phyloP scores from a whole-genome alignment of 2,797 vertebrate species.

The Sebastes oblongus region DNA sequence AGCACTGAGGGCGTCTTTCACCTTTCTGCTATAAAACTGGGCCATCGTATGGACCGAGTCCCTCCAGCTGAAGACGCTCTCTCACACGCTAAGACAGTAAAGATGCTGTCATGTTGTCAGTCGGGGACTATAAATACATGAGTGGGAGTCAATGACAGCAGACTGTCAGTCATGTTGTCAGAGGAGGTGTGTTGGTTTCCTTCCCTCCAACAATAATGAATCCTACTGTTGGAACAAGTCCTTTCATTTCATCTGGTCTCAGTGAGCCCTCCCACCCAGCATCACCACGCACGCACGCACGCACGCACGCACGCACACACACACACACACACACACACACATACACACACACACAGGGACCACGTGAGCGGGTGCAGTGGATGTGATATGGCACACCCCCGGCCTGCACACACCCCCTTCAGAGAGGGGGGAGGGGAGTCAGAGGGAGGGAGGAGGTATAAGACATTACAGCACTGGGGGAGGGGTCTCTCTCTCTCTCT shows the following conservation, averaged over 20 bases:
- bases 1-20: neutral
- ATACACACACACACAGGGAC: slow-evolving; percentile 28
- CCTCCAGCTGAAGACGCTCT: no score
- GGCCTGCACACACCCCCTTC: slow-evolving; percentile 61
- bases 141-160: neutral
- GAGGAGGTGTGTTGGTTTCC: neutral
- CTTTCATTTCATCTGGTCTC: neutral
- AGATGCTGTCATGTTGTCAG: neutral
- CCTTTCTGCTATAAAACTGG: slow-evolving; percentile 6
- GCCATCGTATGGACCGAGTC: neutral
- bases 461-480: slow-evolving; percentile 38
- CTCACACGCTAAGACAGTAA: neutral
- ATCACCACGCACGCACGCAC: slow-evolving; percentile 5
- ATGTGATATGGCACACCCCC: slow-evolving; percentile 74
- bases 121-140: neutral
- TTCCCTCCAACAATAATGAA: neutral
- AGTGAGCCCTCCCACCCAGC: neutral
- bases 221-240: neutral
- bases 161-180: neutral
- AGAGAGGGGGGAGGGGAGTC: neutral
- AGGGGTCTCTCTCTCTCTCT: slow-evolving; percentile 14
- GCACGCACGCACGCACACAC: slow-evolving; percentile 6
- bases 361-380: slow-evolving; percentile 67
- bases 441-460: neutral
- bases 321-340: slow-evolving; percentile 1